phyloP scores from a whole-genome alignment of 2,888 invertebrate species.

The Tetragonisca angustula region DNA sequence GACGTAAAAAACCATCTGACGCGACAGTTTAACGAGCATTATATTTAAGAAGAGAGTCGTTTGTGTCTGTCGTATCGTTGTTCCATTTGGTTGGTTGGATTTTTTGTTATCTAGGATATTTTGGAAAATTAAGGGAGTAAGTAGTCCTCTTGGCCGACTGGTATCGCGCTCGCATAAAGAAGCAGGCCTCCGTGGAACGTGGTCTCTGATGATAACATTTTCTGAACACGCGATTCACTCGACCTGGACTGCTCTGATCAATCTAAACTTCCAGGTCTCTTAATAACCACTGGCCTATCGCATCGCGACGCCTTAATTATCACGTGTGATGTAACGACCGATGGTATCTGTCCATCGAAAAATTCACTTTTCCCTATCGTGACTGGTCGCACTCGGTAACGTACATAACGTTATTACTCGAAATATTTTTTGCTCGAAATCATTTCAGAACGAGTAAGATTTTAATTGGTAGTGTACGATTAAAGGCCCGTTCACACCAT shows the following conservation, averaged over 20 bases:
- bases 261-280: slow-evolving; percentile 38
- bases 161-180: not conserved
- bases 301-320: slow-evolving; percentile 37
- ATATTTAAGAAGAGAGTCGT: not conserved
- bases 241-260: slow-evolving; percentile 18
- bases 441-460: not conserved
- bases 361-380: slow-evolving; percentile 1
- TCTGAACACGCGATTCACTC: slow-evolving; percentile 34
- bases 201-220: slow-evolving; percentile 14
- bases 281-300: slow-evolving; percentile 21
- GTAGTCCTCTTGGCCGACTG: not conserved
- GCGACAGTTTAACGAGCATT: not conserved
- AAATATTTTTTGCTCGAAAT: not conserved
- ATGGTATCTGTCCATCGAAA: slow-evolving; percentile 19
- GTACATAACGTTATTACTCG: not conserved
- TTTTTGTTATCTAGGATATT: not conserved
- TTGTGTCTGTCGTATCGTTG: not conserved
- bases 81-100: not conserved
- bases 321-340: slow-evolving; percentile 14
- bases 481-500: no score
- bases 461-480: no score
- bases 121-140: not conserved
- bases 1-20: not conserved
- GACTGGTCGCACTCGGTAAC: slow-evolving; percentile 8
- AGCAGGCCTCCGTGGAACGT: slow-evolving; percentile 4